phyloP scores from a whole-genome alignment of 2,888 invertebrate genomes.

The Tetranychus truncatus region DNA sequence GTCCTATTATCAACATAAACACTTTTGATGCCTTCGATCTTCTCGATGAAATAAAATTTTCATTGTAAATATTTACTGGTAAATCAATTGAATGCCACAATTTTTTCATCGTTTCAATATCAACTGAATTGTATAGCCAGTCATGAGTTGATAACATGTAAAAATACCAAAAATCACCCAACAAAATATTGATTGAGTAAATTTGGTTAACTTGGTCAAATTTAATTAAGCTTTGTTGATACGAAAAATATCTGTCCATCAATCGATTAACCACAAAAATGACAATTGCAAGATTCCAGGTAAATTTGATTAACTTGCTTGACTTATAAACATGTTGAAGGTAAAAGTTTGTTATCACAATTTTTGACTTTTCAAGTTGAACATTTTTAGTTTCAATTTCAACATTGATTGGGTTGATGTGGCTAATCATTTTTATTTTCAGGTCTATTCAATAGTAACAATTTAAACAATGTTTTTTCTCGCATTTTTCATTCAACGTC shows the following conservation, averaged over 20 bases:
- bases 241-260: background rate
- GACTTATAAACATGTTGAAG: background rate
- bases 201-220: background rate
- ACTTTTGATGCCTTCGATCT: background rate
- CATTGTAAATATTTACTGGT: background rate
- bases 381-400: background rate
- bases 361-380: background rate
- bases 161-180: background rate
- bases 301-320: background rate
- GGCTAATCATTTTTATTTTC: too few species aligned
- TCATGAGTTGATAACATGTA: background rate
- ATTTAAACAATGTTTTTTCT: too few species aligned
- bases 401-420: background rate
- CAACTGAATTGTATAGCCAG: background rate
- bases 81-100: background rate
- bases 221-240: background rate
- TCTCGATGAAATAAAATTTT: background rate
- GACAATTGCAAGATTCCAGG: background rate
- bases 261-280: background rate
- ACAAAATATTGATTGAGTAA: background rate
- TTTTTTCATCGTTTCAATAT: background rate
- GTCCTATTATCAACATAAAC: background rate
- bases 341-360: background rate
- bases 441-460: too few species aligned
- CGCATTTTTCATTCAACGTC: too few species aligned